These are phyloP conservation scores for Temnothorax ravouxi DNA, from an alignment of 2,888 invertebrate genomes.

Conservation along the genomic window DNA sequence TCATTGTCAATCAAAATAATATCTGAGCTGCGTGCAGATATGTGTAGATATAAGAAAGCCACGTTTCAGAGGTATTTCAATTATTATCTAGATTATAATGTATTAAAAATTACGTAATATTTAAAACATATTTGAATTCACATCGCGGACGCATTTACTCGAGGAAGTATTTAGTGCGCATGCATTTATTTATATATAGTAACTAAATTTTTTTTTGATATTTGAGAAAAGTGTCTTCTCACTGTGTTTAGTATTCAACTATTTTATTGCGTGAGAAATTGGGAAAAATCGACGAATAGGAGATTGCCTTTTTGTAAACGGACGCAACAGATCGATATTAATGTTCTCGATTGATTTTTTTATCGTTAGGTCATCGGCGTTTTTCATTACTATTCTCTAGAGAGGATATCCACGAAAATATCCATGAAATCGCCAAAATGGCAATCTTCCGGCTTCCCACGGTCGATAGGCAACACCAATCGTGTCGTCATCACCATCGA, in stretches of 20 bases:
- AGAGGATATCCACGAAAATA: constrained; percentile 52
- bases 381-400: constrained; percentile 58
- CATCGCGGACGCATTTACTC: constrained; percentile 62
- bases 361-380: constrained; percentile 61
- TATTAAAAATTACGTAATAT: background rate
- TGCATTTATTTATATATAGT: background rate
- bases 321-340: background rate
- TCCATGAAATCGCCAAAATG: constrained; percentile 34
- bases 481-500: background rate
- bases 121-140: constrained; percentile 69
- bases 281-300: background rate
- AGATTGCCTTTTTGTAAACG: background rate
- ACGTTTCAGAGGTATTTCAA: background rate
- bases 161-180: background rate
- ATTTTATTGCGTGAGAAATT: background rate
- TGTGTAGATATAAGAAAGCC: background rate
- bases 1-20: background rate
- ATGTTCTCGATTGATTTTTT: constrained; percentile 65
- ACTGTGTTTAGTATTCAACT: background rate
- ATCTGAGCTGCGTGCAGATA: background rate
- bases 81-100: background rate
- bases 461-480: background rate
- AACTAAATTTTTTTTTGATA: background rate
- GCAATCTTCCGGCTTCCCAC: background rate
- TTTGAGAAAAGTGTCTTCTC: background rate